A percentile compares a stretch with the other conserved stretches of the same genome.
These are phyloP conservation scores for Slavum lentiscoides DNA, from an alignment of 2,888 invertebrate species.

Conservation along the genomic window DNA sequence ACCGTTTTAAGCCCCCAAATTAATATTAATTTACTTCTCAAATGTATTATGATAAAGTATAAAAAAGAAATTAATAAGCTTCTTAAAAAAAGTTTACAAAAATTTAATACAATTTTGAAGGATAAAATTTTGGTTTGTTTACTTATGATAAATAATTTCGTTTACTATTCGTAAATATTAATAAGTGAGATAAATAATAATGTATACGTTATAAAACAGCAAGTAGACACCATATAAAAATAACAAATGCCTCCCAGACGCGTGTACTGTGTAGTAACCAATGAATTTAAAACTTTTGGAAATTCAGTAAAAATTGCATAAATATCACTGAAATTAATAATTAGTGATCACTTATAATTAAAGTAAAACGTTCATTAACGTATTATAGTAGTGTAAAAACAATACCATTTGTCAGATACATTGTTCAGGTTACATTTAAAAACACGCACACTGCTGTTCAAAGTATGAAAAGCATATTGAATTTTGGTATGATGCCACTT, in stretches of 20 bases:
- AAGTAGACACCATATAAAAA: slow-evolving; percentile 4
- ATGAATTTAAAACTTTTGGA: not conserved
- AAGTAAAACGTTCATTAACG: too few species aligned
- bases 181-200: not conserved
- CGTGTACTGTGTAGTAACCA: not conserved
- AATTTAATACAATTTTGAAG: too few species aligned
- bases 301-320: not conserved
- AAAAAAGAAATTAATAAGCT: not conserved
- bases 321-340: too few species aligned
- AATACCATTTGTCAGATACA: too few species aligned
- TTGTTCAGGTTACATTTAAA: not conserved
- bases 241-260: not conserved
- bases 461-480: not conserved
- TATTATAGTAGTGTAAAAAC: too few species aligned
- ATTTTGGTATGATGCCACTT: not conserved
- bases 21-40: not conserved
- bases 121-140: not conserved
- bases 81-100: not conserved
- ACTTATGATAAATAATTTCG: not conserved
- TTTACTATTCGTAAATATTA: not conserved
- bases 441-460: not conserved
- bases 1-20: not conserved
- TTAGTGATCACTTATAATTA: too few species aligned
- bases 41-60: not conserved
- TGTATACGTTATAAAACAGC: not conserved